Percentiles rank a stretch among this genome's conserved stretches.
phyloP scores from a whole-genome alignment of 2,113 vertebrate species.

The Ictalurus furcatus region DNA sequence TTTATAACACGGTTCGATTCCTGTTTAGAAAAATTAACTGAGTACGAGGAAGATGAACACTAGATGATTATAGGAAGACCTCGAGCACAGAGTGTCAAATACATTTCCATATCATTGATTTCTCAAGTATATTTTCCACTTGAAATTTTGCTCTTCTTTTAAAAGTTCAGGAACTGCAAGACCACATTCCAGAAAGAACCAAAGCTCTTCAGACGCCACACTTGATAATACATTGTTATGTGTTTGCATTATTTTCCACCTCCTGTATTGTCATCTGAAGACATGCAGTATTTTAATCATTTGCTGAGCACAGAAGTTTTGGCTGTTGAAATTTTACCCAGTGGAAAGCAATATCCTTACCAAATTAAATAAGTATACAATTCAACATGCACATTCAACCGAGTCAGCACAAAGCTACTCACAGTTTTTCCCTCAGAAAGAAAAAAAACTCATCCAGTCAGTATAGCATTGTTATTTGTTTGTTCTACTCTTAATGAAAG shows the following conservation, averaged over 20 bases:
- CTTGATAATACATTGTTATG: neutral
- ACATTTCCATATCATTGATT: neutral
- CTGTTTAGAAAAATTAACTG: neutral
- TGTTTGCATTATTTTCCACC: neutral
- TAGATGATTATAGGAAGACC: neutral
- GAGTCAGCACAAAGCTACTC: slow-evolving; percentile 3
- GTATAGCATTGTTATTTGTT: neutral
- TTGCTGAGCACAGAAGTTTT: slow-evolving; percentile 4
- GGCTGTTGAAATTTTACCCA: slow-evolving; percentile 18
- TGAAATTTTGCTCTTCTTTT: no score
- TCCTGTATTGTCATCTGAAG: slow-evolving; percentile 13
- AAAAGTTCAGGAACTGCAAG: neutral
- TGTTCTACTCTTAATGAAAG: neutral
- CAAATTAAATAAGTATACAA: slow-evolving; percentile 18
- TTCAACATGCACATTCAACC: neutral
- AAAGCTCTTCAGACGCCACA: neutral
- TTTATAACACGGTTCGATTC: neutral
- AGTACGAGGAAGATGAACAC: neutral
- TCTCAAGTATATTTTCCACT: neutral
- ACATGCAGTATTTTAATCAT: slow-evolving; percentile 2
- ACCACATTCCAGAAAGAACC: neutral
- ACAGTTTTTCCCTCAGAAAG: neutral
- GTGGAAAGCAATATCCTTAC: slow-evolving; percentile 2
- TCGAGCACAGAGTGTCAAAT: neutral
- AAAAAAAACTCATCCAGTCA: neutral